phyloP scores from a whole-genome alignment of 2,113 vertebrate species.

The Emydocephalus ijimae region DNA sequence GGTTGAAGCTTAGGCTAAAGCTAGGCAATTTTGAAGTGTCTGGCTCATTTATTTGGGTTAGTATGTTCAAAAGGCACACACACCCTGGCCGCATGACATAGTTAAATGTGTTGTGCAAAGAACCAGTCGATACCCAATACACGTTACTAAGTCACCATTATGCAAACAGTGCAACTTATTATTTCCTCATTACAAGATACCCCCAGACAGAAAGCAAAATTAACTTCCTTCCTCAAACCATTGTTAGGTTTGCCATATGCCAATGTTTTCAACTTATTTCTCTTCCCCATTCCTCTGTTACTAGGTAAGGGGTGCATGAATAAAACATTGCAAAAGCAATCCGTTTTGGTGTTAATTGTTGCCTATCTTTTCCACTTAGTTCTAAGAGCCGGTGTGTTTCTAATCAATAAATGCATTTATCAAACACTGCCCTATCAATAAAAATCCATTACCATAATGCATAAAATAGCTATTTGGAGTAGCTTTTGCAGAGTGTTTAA shows the following conservation, averaged over 20 bases:
- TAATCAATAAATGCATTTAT: neutral
- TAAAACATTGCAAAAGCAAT: neutral
- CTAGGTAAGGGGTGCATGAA: neutral
- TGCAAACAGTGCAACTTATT: too few relatives aligned
- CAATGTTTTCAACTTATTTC: neutral
- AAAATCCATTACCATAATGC: neutral
- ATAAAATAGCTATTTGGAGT: neutral
- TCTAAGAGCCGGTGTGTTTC: neutral
- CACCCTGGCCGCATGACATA: neutral
- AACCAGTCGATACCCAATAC: neutral
- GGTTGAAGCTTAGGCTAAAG: neutral
- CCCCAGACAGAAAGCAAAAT: neutral
- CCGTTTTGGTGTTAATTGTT: neutral
- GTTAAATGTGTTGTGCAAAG: neutral
- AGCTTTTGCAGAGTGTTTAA: neutral
- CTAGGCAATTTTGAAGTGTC: neutral
- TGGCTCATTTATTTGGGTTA: neutral
- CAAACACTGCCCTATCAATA: neutral
- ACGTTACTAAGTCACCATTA: neutral
- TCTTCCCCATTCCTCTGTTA: neutral
- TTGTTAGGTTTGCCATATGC: neutral
- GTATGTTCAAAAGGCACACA: neutral
- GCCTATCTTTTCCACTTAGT: neutral
- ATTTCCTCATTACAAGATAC: neutral
- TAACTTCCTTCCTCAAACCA: neutral